These are phyloP conservation scores for Chromis chromis DNA, from an alignment of 2,797 vertebrate species.

Conservation along the genomic window DNA sequence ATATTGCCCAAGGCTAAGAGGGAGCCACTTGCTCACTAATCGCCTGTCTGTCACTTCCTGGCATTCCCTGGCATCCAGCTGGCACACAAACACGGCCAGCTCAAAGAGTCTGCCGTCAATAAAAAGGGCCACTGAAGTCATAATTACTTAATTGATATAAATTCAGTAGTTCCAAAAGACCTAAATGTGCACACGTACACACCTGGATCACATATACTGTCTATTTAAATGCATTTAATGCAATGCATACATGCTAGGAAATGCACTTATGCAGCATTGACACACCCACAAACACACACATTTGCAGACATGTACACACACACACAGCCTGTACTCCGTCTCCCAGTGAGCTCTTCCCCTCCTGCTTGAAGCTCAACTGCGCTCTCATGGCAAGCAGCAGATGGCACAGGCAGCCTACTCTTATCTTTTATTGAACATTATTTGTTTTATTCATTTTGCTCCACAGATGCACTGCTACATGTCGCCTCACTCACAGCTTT, in stretches of 20 bases:
- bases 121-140: conserved; percentile 48
- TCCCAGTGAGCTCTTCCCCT: conserved; percentile 35
- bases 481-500: conserved; percentile 47
- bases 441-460: conserved; percentile 81
- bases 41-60: conserved; percentile 77
- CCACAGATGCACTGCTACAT: conserved; percentile 61
- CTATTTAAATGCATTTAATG: conserved; percentile 18
- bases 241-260: conserved; percentile 19
- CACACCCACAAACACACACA: conserved; percentile 32
- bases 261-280: conserved; percentile 20
- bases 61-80: conserved; percentile 76
- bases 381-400: conserved; percentile 72
- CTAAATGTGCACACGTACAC: background rate
- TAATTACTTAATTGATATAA: conserved; percentile 49
- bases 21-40: conserved; percentile 78
- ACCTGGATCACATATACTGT: conserved; percentile 9
- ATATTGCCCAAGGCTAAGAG: conserved; percentile 68
- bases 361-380: conserved; percentile 52
- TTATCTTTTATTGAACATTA: conserved; percentile 80
- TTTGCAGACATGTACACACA: conserved; percentile 21
- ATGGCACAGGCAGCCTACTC: conserved; percentile 77
- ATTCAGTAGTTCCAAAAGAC: conserved; percentile 25
- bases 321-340: conserved; percentile 35
- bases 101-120: conserved; percentile 58
- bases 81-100: conserved; percentile 62